A percentile compares a stretch with the other conserved stretches of the same genome.
Conservation (phyloP, 2,113 vertebrate species). For the Pachyramphus minor region DNA sequence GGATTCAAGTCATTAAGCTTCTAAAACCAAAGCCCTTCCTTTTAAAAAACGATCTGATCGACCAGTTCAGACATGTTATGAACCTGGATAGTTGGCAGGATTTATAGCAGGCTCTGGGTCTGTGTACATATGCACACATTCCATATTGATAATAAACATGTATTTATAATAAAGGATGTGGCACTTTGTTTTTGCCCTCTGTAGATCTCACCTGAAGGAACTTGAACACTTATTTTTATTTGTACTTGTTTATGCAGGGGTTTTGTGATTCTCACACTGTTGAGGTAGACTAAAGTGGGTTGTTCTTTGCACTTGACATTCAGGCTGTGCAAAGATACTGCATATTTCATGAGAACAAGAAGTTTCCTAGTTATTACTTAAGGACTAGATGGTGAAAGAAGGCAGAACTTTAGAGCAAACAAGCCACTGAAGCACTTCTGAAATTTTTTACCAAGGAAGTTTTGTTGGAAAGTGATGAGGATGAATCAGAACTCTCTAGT, state of each 20-base stretch:
- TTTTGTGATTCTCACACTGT: not conserved
- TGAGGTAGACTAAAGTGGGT: not conserved
- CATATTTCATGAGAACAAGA: not conserved
- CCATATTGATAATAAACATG: not conserved
- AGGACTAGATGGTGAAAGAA: not conserved
- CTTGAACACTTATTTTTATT: not conserved
- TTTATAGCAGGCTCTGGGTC: not conserved
- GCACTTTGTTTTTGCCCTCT: not conserved
- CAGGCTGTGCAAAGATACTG: not conserved
- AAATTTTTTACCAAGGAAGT: not conserved
- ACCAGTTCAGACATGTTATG: not conserved
- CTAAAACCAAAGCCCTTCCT: not conserved
- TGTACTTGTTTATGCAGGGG: not conserved
- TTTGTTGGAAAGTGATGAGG: not conserved
- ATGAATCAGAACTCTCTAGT: not conserved
- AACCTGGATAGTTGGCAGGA: not conserved
- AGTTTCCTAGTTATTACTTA: not conserved
- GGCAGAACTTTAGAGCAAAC: not conserved
- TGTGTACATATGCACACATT: accelerated
- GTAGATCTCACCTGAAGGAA: not conserved
- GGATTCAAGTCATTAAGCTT: not conserved
- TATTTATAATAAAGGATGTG: not conserved
- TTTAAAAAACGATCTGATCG: not conserved
- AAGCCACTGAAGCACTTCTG: not conserved
- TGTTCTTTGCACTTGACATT: not conserved